Conservation (phyloP, 2,797 vertebrate species). For the Myiothlypis chrysogaster region DNA sequence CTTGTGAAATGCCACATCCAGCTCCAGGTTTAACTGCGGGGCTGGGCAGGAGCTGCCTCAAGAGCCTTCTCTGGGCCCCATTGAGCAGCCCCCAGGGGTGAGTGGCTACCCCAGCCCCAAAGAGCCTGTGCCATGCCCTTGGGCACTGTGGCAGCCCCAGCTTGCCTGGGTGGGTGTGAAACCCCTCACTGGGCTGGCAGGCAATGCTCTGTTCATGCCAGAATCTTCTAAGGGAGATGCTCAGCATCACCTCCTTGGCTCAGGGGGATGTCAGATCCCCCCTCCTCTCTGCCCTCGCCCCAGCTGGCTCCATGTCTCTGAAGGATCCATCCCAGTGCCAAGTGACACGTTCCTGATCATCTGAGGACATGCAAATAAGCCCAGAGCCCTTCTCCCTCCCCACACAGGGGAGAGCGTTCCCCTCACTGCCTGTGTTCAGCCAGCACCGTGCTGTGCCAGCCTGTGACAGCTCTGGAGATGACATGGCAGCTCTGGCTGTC, state of each 20-base stretch:
- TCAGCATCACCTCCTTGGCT: background rate
- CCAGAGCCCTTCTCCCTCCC: background rate
- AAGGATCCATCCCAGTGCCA: background rate
- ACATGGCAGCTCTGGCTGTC: background rate
- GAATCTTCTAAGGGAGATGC: background rate
- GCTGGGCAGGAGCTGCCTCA: background rate
- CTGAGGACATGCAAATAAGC: slow-evolving; percentile 15
- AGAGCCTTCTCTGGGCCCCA: background rate
- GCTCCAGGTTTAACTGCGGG: background rate
- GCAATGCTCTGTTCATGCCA: background rate
- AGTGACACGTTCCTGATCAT: background rate
- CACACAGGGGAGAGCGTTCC: background rate
- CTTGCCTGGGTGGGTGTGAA: background rate
- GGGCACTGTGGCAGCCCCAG: background rate
- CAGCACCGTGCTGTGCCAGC: rapidly evolving
- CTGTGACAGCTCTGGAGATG: slow-evolving; percentile 22
- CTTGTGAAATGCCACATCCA: background rate
- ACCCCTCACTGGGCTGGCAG: rapidly evolving
- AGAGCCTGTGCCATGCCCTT: background rate
- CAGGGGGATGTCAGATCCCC: background rate
- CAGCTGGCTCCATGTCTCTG: background rate
- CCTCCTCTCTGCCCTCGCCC: rapidly evolving
- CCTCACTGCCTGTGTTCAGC: rapidly evolving
- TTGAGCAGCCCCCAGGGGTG: background rate
- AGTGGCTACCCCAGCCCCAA: background rate